Base-by-base conservation (phyloP, 2,888 invertebrate genomes). In the Anorthoa munda region DNA sequence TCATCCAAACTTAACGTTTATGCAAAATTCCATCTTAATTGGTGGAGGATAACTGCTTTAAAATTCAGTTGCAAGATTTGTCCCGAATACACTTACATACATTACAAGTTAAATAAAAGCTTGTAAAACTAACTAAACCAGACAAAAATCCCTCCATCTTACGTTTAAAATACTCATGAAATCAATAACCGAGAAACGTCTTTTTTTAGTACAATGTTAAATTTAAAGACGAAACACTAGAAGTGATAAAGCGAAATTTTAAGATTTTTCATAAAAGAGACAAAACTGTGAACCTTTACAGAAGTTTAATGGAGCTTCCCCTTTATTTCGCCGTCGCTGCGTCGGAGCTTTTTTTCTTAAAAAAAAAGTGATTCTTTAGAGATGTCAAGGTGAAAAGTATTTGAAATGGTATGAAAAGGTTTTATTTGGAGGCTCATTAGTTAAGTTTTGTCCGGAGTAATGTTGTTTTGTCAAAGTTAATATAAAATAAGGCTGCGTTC, bases 261-360 rank as follows among this genome's bases (percentile, higher is more conserved):
- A 60, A 77, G 51, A 59, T 66, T 74, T 74, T 77, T 67, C 63
- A 59, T 61, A 70, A 78, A 82, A 61, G 23, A 39, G 31, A 67
- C 63, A 64, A 53, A 51, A 75, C 45, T 71, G 74, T 63, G 26
- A 64, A 70, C 79, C 81, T 78, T 78, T 71, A 65, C 11, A 61
- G 50, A 78, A 78, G 64, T 82, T 82, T 81, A 81, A 82, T 82
- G 75, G 75, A 66, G 78, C 79, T 66, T 70, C 67, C 58, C 46
- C 53, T 78, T 82, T 82, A 82, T 79, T 78, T 61, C 56, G 31
- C 18, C 26, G 63, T 58, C 69, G 53, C 56, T 21, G 60, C 55
- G 50, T 48, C 39, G 56, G 46, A 53, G n/a, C 9, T 15, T 48
- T 65, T 68, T 72, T 66, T 45, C 21, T 26, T 53, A 17, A 63